Evolutionary conservation across 1,140 invertebrate genomes (phyloP).

Genomic region (Augochlora pura): DNA sequence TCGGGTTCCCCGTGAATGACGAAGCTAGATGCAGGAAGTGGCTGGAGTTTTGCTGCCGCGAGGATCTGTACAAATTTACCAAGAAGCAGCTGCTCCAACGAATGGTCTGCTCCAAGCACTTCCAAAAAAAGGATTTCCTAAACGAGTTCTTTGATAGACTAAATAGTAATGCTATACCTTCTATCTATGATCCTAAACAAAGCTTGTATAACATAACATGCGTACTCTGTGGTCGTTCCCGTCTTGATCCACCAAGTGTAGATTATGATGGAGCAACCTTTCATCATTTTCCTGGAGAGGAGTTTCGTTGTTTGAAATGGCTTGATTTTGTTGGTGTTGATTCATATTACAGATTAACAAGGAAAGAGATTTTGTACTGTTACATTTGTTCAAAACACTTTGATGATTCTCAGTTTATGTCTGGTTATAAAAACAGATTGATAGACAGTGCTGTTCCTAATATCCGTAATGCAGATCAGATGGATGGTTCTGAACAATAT

Average conservation of each 20-base stretch:
- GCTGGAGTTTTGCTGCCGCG: conserved; percentile 78
- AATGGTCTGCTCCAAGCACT: conserved; percentile 79
- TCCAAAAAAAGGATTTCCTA: conserved; percentile 72
- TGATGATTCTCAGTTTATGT: conserved; percentile 73
- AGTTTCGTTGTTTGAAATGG: conserved; percentile 78
- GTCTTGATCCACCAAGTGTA: conserved; percentile 70
- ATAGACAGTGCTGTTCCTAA: conserved; percentile 74
- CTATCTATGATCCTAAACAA: conserved; percentile 77
- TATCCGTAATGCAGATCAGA: conserved; percentile 70
- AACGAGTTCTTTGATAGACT: conserved; percentile 76
- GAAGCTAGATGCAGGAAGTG: conserved; percentile 75
- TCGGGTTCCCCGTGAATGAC: conserved; percentile 78
- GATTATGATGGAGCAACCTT: conserved; percentile 76
- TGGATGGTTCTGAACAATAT: conserved; percentile 51
- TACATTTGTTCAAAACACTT: conserved; percentile 79
- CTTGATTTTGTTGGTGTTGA: conserved; percentile 78
- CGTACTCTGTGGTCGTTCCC: conserved; percentile 72
- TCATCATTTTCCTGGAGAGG: conserved; percentile 79
- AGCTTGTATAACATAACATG: conserved; percentile 78
- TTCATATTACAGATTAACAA: conserved; percentile 77
- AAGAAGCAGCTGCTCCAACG: conserved; percentile 77
- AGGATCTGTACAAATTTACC: conserved; percentile 77
- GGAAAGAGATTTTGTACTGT: conserved; percentile 78
- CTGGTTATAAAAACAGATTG: conserved; percentile 70
- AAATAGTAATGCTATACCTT: conserved; percentile 73